Conservation (phyloP, 2,797 vertebrate species). For the Chanos chanos region DNA sequence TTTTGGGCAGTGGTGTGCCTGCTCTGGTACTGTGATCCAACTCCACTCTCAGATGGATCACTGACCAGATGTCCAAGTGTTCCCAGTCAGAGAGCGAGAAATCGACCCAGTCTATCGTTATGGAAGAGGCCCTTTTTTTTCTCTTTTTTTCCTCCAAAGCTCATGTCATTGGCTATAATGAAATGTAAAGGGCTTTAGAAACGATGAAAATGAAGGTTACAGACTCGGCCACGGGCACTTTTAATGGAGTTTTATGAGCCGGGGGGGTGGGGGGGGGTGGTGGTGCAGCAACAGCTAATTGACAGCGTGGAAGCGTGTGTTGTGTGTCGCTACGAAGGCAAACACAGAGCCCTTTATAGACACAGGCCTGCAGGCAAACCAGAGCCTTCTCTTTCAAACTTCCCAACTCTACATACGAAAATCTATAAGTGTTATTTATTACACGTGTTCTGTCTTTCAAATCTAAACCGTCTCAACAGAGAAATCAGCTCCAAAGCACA, state of each 20-base stretch:
- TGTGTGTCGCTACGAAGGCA: conserved; percentile 25
- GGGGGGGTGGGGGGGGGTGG: too few species aligned
- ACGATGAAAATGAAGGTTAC: conserved; percentile 27
- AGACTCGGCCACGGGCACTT: conserved; percentile 33
- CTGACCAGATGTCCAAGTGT: conserved; percentile 38
- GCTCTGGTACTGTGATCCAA: conserved; percentile 23
- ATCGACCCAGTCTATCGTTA: conserved; percentile 28
- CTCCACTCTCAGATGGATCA: conserved; percentile 35
- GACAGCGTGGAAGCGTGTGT: conserved; percentile 37
- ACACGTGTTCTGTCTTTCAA: too few species aligned
- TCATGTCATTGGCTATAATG: conserved; percentile 28
- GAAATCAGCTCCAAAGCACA: too few species aligned
- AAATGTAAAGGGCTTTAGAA: conserved; percentile 23
- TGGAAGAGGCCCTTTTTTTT: conserved; percentile 19
- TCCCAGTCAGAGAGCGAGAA: conserved; percentile 10
- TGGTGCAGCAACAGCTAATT: conserved; percentile 35
- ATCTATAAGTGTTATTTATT: too few species aligned
- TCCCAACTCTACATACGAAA: too few species aligned
- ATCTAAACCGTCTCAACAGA: too few species aligned
- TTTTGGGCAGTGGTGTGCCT: conserved; percentile 32
- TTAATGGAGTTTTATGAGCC: conserved; percentile 37
- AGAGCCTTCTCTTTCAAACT: conserved; percentile 9
- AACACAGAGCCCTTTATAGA: conserved; percentile 23
- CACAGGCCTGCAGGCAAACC: conserved; percentile 31
- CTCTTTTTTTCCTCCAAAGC: too few species aligned